Evolutionary conservation across 2,888 invertebrate species (phyloP), one percentile per base, ranked within the genome.

Genomic region (Eupeodes latifasciatus): DNA sequence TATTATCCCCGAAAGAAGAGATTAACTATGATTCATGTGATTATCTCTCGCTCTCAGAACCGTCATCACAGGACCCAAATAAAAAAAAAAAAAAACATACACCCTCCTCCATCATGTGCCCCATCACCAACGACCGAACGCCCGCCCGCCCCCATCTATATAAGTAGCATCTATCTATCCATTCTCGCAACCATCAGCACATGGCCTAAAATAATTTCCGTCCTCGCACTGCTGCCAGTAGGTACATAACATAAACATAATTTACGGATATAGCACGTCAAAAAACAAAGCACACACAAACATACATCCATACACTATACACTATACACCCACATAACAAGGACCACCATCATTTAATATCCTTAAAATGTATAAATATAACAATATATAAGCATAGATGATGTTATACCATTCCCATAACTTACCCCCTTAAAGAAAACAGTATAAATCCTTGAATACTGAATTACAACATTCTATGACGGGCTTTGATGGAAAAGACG

Each of bases 11-110:
- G 49, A 69, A 57, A 66, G 57, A 78, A 78, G 85, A 85, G 81
- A 81, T 85, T 88, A 88, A 85, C 81, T 66, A 81, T 81, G 81
- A 88, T 85, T 88, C 81, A 85, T 88, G 81, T 34, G 84, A 88
- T 84, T 88, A 88, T 84, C 84, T 81, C 55, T 75, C 84, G 77
- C 55, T 75, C 62, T 67, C 27, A 80, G 79, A 66, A 72, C 74
- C 62, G 67, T 82, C 76, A 79, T 82, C 80, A 75, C 74, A 16
- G 77, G 75, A 75, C 71, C 53, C 66, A 47, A 47, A 19, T 16
- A 40, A 62, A 27, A 66, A 47, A 16, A 40, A 44, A 62, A 66
- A 66, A 7, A 44, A 19, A 66, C 12, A 19, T 47, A 19, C 47
- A 7, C 11, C 11, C 64, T 1, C 7, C 64, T 14, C 16, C 44